Percentiles rank a stretch among this genome's conserved stretches.
phyloP scores from a whole-genome alignment of 2,888 invertebrate genomes.

The Bugulina stolonifera region DNA sequence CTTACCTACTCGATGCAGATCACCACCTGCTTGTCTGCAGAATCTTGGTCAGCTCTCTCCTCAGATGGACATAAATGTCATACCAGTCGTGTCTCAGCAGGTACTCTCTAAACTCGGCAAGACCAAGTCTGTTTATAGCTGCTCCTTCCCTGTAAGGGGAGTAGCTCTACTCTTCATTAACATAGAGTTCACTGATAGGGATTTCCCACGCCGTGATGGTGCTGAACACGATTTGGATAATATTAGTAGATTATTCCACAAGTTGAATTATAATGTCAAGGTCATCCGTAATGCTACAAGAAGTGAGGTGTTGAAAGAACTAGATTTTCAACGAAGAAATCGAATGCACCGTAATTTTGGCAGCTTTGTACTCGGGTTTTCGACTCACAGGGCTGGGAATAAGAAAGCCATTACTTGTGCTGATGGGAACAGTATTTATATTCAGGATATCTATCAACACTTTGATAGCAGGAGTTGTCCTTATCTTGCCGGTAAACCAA shows the following conservation, averaged over 20 bases:
- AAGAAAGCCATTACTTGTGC: background rate
- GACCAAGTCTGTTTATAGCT: background rate
- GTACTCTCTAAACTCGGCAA: background rate
- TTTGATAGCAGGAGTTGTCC: conserved; percentile 27
- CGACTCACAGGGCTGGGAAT: background rate
- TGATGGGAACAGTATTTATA: background rate
- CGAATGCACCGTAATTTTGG: background rate
- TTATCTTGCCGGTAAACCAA: conserved; percentile 29
- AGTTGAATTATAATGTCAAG: conserved; percentile 10
- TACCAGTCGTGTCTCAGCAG: background rate
- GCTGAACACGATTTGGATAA: conserved; percentile 20
- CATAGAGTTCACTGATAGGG: conserved; percentile 14
- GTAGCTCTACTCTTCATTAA: conserved; percentile 9
- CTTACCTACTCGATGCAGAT: background rate
- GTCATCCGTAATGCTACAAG: background rate
- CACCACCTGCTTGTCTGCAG: background rate
- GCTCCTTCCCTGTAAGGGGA: conserved; percentile 6
- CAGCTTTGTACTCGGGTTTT: background rate
- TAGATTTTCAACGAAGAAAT: background rate
- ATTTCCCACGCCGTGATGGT: background rate
- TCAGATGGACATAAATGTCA: conserved; percentile 2
- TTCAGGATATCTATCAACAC: conserved; percentile 13
- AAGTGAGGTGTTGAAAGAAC: background rate
- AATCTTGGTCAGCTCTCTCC: background rate
- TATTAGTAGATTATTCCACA: background rate